These are phyloP conservation scores for Bombus soroeensis DNA, from an alignment of 1,140 invertebrate genomes.

Conservation along the genomic window DNA sequence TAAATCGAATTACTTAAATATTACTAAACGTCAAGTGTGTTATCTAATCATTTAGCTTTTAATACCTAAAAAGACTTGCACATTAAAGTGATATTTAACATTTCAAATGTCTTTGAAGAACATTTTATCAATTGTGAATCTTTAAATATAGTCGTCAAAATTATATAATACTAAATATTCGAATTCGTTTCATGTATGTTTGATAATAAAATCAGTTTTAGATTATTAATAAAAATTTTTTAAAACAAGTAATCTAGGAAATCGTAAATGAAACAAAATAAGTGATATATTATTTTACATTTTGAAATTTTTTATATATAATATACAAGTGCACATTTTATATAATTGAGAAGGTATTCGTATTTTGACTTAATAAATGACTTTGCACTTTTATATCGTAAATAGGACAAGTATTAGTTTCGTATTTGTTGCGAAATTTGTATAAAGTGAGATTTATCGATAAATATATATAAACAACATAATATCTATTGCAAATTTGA, in stretches of 20 bases:
- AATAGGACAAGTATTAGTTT: not conserved
- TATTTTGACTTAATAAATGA: not conserved
- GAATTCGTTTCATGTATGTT: not conserved
- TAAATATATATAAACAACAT: not conserved
- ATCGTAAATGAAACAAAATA: not conserved
- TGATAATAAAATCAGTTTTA: not conserved
- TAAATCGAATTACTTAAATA: not conserved
- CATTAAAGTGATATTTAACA: not conserved
- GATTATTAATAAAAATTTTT: not conserved
- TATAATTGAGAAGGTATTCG: not conserved
- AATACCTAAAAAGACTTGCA: not conserved
- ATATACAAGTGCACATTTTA: not conserved
- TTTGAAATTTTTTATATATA: not conserved
- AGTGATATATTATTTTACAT: not conserved
- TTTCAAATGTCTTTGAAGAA: not conserved
- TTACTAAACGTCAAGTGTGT: not conserved
- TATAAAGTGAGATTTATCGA: not conserved
- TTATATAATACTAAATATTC: not conserved
- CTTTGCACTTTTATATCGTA: not conserved
- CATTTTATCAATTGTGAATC: not conserved
- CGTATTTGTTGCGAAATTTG: not conserved
- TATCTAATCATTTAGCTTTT: slow-evolving; percentile 7
- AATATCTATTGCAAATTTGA: not conserved
- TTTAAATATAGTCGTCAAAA: not conserved
- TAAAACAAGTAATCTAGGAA: not conserved